Evolutionary conservation across 37 sponge, comb jelly and placozoan species (phyloP).

Genomic region (Tethya wilhelma): DNA sequence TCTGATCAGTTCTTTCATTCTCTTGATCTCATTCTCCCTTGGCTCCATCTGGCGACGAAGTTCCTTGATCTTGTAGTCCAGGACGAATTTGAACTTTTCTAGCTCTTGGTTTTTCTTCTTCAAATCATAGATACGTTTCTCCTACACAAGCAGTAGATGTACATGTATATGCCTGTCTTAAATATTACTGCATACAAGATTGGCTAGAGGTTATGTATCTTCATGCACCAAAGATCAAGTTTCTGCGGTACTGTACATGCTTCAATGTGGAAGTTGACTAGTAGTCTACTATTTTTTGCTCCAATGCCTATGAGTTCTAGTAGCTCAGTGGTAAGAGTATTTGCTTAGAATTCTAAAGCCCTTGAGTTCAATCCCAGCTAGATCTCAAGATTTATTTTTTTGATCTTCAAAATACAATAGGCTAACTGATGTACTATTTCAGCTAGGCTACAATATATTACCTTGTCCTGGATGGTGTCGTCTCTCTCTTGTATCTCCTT

Average conservation of each 20-base stretch:
- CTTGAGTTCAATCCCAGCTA: too few relatives aligned
- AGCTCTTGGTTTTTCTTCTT: constrained; percentile 99
- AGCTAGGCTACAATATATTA: not conserved
- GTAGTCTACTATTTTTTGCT: too few relatives aligned
- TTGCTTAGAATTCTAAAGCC: too few relatives aligned
- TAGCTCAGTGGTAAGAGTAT: too few relatives aligned
- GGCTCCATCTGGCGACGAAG: constrained; percentile 97
- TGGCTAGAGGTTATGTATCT: too few relatives aligned
- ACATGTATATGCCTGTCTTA: too few relatives aligned
- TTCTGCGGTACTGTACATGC: not conserved
- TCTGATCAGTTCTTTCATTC: constrained; percentile 94
- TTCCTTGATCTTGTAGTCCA: constrained; percentile 99
- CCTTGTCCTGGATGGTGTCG: constrained; percentile 96
- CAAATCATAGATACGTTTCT: constrained; percentile 96
- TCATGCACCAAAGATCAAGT: too few relatives aligned
- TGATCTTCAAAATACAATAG: not conserved
- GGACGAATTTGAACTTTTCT: constrained; percentile 99
- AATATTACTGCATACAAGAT: not conserved
- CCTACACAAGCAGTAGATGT: constrained; percentile 56
- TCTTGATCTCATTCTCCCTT: constrained; percentile 91
- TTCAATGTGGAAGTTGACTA: not conserved
- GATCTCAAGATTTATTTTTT: not conserved
- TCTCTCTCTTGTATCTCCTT: constrained; percentile 98
- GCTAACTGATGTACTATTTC: not conserved
- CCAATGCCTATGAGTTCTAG: too few relatives aligned